Base-by-base conservation (phyloP, 2,113 vertebrate species). In the Cacatua alba region DNA sequence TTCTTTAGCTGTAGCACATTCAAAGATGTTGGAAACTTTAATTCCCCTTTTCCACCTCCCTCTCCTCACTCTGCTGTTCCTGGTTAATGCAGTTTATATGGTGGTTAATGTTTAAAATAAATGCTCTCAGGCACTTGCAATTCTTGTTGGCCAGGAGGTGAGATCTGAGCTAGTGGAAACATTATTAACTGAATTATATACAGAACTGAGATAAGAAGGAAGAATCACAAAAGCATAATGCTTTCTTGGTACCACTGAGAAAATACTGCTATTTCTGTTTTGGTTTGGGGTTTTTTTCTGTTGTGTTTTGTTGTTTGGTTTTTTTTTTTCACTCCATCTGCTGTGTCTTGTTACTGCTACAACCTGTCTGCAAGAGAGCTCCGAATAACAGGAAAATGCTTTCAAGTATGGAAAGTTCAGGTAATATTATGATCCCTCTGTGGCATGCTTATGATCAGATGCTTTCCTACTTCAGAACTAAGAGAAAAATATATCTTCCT, bases 261-360 rank as follows among this genome's bases (percentile, higher is more conserved):
- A 92, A 71, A 77, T 64, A 18, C 17, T 60, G 10, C 3, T 64
- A 31, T 44, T 86, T 41, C 15, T 55, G 28, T 9, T 44, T 52
- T 9, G 4, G 6, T 26, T 62, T 52, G 17, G 17, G 5, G 43
- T 59, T 60, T 35, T 8, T 7, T 51, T 17, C 57, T 59, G 57
- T 35, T 59, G 33, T 35, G 57, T 13, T 33, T 6, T 55, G 16
- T 28, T 10, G 21, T 41, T 41, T 3, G 3, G 6, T n/a, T 5
- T 26, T 14, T 37, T 37, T 44, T 10, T 0, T 9, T 4, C 3
- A 3, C 5, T 24, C 4, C 9, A 25, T 70, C 21, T 39, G 4
- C 41, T 71, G 12, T 64, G 28, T 71, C 46, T 91, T 39, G 3
- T 82, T 76, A 64, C 16, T 20, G 21, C 14, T 85, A 26, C 44